A percentile compares a stretch with the other conserved stretches of the same genome.
Evolutionary conservation across 1,140 invertebrate genomes (phyloP).

Genomic region (Drosophila watanabei): DNA sequence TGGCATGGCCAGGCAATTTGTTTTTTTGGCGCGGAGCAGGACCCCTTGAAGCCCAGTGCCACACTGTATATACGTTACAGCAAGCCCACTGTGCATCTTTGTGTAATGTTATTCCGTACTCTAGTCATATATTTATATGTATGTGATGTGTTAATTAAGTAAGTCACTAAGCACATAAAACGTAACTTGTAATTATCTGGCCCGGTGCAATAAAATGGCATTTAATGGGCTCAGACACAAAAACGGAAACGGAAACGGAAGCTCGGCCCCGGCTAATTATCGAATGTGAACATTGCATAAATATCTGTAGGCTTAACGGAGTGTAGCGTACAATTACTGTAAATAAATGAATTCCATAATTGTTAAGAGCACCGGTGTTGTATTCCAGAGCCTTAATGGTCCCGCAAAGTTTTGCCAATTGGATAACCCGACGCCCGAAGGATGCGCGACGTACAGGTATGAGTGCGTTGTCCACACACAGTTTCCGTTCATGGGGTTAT

Average conservation of each 20-base stretch:
- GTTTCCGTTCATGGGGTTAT: neutral
- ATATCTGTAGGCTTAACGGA: constrained; percentile 44
- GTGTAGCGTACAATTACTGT: constrained; percentile 22
- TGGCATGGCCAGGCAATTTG: constrained; percentile 8
- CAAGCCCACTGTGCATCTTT: constrained; percentile 6
- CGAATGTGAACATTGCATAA: neutral
- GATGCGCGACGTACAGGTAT: neutral
- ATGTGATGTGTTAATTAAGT: constrained; percentile 58
- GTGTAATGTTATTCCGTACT: constrained; percentile 23
- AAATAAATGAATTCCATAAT: constrained; percentile 55
- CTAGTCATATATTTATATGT: constrained; percentile 7
- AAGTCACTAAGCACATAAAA: constrained; percentile 25
- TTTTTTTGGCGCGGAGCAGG: constrained; percentile 13
- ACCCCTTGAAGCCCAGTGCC: neutral
- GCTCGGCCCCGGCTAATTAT: constrained; percentile 7
- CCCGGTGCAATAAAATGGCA: constrained; percentile 36
- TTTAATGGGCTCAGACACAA: constrained; percentile 8
- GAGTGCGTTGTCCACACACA: neutral
- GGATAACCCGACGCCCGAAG: neutral
- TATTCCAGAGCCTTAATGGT: neutral
- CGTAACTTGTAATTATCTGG: constrained; percentile 21
- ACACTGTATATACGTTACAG: constrained; percentile 19
- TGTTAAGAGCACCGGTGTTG: constrained; percentile 20
- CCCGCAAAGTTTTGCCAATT: neutral
- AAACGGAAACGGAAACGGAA: neutral